A percentile compares a stretch with the other conserved stretches of the same genome.
Conservation (phyloP, 2,888 invertebrate species). For the Scrobipalpa atriplicella region DNA sequence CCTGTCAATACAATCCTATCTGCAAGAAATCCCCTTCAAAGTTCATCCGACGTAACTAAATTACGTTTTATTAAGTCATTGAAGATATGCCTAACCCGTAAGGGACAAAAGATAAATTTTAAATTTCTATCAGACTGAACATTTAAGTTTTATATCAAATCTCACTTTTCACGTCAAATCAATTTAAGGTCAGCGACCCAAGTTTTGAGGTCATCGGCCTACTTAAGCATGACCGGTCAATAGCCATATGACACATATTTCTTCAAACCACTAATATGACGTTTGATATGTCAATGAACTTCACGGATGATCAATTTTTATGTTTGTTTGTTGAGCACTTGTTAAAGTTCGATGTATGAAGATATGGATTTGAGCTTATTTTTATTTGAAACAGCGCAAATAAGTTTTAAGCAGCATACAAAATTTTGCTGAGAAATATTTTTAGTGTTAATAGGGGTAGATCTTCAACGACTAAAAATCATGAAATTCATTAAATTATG, state of each 20-base stretch:
- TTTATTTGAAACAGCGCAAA: neutral
- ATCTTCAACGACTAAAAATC: too few species aligned
- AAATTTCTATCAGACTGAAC: neutral
- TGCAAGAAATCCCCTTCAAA: too few species aligned
- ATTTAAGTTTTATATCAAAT: neutral
- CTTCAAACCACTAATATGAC: neutral
- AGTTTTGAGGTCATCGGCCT: constrained; percentile 11
- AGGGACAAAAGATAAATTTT: too few species aligned
- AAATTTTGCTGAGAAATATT: neutral
- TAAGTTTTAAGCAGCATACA: neutral
- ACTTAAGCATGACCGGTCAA: constrained; percentile 6
- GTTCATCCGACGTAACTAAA: too few species aligned
- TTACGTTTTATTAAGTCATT: too few species aligned
- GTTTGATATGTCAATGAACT: neutral
- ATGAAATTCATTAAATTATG: too few species aligned
- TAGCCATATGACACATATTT: constrained; percentile 19
- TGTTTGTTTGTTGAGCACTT: neutral
- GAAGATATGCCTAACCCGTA: too few species aligned
- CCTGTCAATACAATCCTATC: too few species aligned
- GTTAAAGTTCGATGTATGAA: neutral
- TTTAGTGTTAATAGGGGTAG: neutral
- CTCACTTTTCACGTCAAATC: neutral
- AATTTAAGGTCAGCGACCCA: constrained; percentile 5
- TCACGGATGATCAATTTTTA: neutral
- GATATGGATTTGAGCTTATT: neutral